These are phyloP conservation scores for Leucoraja erinaceus DNA, from an alignment of 2,113 vertebrate genomes.

Conservation along the genomic window DNA sequence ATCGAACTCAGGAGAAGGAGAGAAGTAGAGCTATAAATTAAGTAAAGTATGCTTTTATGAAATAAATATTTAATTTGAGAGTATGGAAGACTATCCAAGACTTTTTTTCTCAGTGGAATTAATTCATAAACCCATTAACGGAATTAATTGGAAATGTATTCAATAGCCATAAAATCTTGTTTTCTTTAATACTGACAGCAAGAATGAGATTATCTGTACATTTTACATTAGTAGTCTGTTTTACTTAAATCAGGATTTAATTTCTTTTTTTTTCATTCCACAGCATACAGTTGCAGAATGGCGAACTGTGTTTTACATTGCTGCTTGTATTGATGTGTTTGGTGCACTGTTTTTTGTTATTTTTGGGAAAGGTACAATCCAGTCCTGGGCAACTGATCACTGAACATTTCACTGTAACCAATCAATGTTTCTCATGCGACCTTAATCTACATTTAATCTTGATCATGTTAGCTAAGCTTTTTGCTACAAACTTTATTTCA, in stretches of 20 bases:
- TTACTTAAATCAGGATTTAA: not conserved
- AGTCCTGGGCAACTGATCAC: constrained; percentile 73
- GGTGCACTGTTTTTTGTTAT: constrained; percentile 76
- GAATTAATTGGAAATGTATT: not conserved
- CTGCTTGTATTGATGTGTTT: constrained; percentile 79
- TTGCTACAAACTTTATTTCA: not conserved
- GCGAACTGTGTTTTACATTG: constrained; percentile 88
- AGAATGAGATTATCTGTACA: not conserved
- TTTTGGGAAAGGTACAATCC: constrained; percentile 77
- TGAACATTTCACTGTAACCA: constrained; percentile 46
- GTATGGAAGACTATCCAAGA: not conserved
- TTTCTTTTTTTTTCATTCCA: constrained; percentile 41
- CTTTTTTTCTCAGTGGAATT: not conserved
- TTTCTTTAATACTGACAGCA: not conserved
- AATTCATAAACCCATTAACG: not conserved
- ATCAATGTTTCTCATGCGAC: constrained; percentile 47
- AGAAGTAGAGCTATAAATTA: not conserved
- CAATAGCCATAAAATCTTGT: not conserved
- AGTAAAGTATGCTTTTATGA: not conserved
- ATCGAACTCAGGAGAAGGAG: not conserved
- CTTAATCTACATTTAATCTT: constrained; percentile 54
- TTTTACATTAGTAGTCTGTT: not conserved
- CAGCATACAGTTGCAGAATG: constrained; percentile 87
- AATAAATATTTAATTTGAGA: not conserved
- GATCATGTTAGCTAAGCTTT: not conserved